Conservation (phyloP, 2,113 vertebrate genomes). For the Phycodurus eques region DNA sequence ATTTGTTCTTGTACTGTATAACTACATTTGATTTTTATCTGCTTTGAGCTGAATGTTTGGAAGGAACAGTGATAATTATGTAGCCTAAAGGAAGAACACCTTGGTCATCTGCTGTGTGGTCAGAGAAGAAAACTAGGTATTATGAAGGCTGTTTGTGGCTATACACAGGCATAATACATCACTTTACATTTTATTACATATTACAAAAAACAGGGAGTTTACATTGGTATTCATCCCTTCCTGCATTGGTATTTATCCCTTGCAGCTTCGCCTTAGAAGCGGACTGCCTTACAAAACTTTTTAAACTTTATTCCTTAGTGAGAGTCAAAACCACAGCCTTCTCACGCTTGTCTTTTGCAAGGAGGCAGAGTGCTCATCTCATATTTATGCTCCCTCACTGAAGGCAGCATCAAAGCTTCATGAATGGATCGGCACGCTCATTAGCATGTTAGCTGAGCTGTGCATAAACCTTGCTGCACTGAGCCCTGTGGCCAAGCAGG, state of each 20-base stretch:
- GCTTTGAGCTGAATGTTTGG: no score
- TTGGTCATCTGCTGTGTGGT: conserved; percentile 45
- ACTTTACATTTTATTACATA: conserved; percentile 10
- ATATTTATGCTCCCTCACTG: conserved; percentile 41
- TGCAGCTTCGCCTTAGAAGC: conserved; percentile 14
- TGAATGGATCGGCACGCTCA: conserved; percentile 60
- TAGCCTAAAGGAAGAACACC: conserved; percentile 39
- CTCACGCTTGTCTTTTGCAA: conserved; percentile 25
- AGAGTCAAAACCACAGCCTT: conserved; percentile 24
- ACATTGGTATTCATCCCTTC: background rate
- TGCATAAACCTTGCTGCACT: conserved; percentile 35
- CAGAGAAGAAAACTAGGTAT: conserved; percentile 14
- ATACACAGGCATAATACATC: conserved; percentile 12
- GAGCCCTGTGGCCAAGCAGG: conserved; percentile 45
- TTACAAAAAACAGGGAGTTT: background rate
- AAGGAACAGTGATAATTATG: background rate
- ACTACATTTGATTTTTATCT: no score
- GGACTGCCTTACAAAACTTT: conserved; percentile 37
- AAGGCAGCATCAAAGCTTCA: conserved; percentile 62
- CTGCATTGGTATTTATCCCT: background rate
- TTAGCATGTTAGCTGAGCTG: conserved; percentile 61
- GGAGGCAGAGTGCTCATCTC: conserved; percentile 38
- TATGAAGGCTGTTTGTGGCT: conserved; percentile 14
- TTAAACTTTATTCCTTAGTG: conserved; percentile 53
- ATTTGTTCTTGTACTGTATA: no score